Evolutionary conservation across 2,888 invertebrate species (phyloP).

Genomic region (Ligdia adustata): DNA sequence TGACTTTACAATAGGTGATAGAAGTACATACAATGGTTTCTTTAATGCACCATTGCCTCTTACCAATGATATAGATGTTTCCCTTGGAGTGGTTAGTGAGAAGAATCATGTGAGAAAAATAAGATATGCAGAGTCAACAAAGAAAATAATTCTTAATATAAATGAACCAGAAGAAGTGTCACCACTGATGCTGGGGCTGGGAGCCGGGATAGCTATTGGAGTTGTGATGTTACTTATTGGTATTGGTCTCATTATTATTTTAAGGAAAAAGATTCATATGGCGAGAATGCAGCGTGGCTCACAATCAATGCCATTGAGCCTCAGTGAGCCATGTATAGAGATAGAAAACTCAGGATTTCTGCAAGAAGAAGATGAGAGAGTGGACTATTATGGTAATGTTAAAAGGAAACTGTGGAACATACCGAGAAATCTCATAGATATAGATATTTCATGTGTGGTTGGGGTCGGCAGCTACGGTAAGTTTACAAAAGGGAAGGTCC

Average conservation of each 20-base stretch:
- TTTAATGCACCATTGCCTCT: constrained; percentile 89
- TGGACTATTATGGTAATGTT: constrained; percentile 89
- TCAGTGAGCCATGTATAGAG: constrained; percentile 92
- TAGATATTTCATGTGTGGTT: constrained; percentile 87
- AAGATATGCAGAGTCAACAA: constrained; percentile 85
- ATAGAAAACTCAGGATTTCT: constrained; percentile 92
- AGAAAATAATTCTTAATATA: constrained; percentile 80
- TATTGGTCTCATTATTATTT: constrained; percentile 85
- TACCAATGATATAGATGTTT: constrained; percentile 86
- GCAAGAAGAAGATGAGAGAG: constrained; percentile 87
- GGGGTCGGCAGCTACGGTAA: constrained; percentile 91
- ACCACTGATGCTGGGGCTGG: constrained; percentile 76
- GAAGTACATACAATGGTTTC: constrained; percentile 88
- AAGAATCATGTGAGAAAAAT: constrained; percentile 86
- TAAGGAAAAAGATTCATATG: constrained; percentile 75
- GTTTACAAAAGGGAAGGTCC: constrained; percentile 88
- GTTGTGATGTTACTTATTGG: constrained; percentile 87
- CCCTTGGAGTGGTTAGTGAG: constrained; percentile 88
- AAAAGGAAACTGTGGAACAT: constrained; percentile 90
- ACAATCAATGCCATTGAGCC: constrained; percentile 86
- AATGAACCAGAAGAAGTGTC: constrained; percentile 77
- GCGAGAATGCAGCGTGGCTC: constrained; percentile 76
- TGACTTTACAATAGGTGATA: constrained; percentile 91
- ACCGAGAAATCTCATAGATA: constrained; percentile 88
- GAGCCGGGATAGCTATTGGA: constrained; percentile 88